Conservation (phyloP, 1,140 invertebrate genomes). For the Cherax destructor region DNA sequence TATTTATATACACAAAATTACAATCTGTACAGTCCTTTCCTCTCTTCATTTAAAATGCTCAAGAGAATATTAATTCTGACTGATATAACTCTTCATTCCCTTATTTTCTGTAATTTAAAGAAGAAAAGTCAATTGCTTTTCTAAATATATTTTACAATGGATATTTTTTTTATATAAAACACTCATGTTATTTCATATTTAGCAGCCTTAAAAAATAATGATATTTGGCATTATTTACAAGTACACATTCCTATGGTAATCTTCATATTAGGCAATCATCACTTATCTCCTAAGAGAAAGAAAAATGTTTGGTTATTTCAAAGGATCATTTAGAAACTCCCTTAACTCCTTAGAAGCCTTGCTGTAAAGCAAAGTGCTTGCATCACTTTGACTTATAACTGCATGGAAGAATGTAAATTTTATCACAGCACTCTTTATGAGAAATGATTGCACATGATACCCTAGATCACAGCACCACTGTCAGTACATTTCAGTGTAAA, state of each 20-base stretch:
- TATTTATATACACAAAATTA: no score
- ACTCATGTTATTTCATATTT: background rate
- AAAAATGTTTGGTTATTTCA: constrained; percentile 17
- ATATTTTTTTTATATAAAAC: no score
- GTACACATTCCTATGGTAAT: constrained; percentile 1
- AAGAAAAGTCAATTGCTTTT: no score
- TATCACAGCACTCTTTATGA: constrained; percentile 31
- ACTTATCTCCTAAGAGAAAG: background rate
- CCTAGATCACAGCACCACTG: constrained; percentile 21
- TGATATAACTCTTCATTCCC: no score
- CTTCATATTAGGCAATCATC: background rate
- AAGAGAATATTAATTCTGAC: no score
- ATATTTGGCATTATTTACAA: constrained; percentile 40
- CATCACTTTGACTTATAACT: constrained; percentile 4
- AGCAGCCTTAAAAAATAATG: constrained; percentile 18
- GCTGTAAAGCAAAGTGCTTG: background rate
- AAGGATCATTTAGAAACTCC: background rate
- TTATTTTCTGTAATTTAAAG: no score
- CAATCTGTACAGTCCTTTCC: no score
- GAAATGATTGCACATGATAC: constrained; percentile 7
- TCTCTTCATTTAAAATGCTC: no score
- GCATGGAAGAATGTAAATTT: constrained; percentile 17
- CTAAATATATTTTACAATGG: no score
- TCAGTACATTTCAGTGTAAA: background rate
- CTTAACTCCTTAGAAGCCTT: background rate